Percentiles rank a stretch among this genome's conserved stretches.
These are phyloP conservation scores for Sinelater perroti DNA, from an alignment of 2,888 invertebrate species.

Conservation along the genomic window DNA sequence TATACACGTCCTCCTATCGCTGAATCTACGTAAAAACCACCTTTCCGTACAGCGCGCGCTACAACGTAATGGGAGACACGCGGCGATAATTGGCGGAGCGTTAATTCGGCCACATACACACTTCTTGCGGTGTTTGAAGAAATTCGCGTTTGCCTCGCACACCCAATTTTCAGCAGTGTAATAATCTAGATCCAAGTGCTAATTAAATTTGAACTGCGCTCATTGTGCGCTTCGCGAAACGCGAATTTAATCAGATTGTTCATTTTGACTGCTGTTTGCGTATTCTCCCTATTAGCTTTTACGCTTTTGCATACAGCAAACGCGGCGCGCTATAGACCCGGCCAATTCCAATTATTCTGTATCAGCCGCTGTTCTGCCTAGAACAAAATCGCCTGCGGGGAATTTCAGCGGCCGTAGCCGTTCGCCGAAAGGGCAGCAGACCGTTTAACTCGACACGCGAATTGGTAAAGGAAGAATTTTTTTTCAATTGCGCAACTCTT, in stretches of 20 bases:
- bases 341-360: slow-evolving; percentile 10
- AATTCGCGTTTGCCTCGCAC: neutral
- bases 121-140: too few relatives aligned
- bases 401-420: too few relatives aligned
- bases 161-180: slow-evolving; percentile 11
- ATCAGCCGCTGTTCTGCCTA: slow-evolving; percentile 2
- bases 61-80: too few relatives aligned
- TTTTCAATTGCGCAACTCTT: too few relatives aligned
- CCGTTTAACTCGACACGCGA: too few relatives aligned
- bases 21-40: slow-evolving; percentile 31
- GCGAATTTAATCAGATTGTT: slow-evolving; percentile 28
- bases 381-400: too few relatives aligned
- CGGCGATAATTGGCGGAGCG: too few relatives aligned
- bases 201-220: slow-evolving; percentile 28
- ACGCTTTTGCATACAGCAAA: slow-evolving; percentile 10
- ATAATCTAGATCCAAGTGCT: slow-evolving; percentile 22
- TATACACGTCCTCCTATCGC: too few relatives aligned
- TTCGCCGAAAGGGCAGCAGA: too few relatives aligned
- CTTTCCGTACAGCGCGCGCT: too few relatives aligned
- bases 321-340: slow-evolving; percentile 6
- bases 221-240: slow-evolving; percentile 22
- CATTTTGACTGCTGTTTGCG: slow-evolving; percentile 24
- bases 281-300: slow-evolving; percentile 23
- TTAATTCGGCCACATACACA: too few relatives aligned
- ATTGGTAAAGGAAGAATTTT: too few relatives aligned